phyloP scores from a whole-genome alignment of 2,113 vertebrate genomes.

The Boulengeromyrus knoepffleri region DNA sequence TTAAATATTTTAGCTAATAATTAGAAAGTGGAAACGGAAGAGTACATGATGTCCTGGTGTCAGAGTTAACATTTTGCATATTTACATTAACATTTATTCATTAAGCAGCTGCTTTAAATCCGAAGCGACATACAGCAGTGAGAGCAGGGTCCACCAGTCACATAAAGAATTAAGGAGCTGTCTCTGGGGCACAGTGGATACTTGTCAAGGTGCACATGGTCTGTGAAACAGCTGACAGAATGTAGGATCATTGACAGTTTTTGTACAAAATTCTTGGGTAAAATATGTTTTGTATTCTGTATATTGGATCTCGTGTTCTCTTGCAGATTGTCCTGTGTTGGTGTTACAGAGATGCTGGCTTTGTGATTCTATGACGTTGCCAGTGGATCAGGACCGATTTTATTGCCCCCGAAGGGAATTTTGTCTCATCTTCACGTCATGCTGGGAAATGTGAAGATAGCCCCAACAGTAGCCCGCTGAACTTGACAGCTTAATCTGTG shows the following conservation, averaged over 20 bases:
- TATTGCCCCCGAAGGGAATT: neutral
- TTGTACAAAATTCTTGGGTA: neutral
- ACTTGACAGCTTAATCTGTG: conserved; percentile 55
- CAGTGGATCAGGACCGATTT: neutral
- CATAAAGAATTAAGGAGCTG: neutral
- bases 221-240: neutral
- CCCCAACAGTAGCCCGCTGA: conserved; percentile 36
- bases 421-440: neutral
- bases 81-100: neutral
- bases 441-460: conserved; percentile 38
- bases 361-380: neutral
- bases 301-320: neutral
- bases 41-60: neutral
- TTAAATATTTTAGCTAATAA: neutral
- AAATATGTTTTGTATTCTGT: neutral
- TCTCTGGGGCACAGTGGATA: neutral
- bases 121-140: neutral
- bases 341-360: neutral
- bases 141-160: neutral
- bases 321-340: neutral
- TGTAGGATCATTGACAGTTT: neutral
- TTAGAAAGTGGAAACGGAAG: neutral
- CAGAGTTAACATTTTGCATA: neutral
- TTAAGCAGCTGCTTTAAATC: neutral
- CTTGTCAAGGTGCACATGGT: neutral